A percentile compares a stretch with the other conserved stretches of the same genome.
These are phyloP conservation scores for Clivina fossor DNA, from an alignment of 2,888 invertebrate species.

Conservation along the genomic window DNA sequence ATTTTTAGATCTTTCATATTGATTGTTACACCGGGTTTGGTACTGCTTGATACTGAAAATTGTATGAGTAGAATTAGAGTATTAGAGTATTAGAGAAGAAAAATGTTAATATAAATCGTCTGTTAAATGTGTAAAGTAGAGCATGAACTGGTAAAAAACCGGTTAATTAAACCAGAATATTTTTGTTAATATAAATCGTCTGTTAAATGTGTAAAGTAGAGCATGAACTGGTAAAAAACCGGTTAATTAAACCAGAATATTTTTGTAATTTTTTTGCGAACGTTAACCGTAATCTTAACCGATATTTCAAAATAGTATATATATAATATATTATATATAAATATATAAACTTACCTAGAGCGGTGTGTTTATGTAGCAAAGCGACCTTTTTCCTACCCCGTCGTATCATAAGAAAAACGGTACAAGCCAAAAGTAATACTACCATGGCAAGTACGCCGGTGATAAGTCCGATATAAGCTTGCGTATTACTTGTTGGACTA, in stretches of 20 bases:
- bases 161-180: neutral
- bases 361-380: slow-evolving; percentile 63
- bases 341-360: slow-evolving; percentile 14
- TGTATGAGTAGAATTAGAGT: too few relatives aligned
- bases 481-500: slow-evolving; percentile 61
- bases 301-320: too few relatives aligned
- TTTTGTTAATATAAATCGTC: neutral
- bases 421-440: slow-evolving; percentile 65
- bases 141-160: neutral
- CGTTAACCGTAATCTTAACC: too few relatives aligned
- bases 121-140: too few relatives aligned
- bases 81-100: too few relatives aligned
- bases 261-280: neutral
- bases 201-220: too few relatives aligned
- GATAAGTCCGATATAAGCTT: slow-evolving; percentile 64
- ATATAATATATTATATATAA: too few relatives aligned
- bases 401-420: slow-evolving; percentile 65
- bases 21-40: slow-evolving; percentile 59
- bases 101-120: too few relatives aligned
- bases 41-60: slow-evolving; percentile 60
- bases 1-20: slow-evolving; percentile 62
- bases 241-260: neutral
- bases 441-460: slow-evolving; percentile 69
- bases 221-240: neutral
- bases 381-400: slow-evolving; percentile 66